Conservation (phyloP, 2,113 vertebrate genomes). For the Elephas maximus region DNA sequence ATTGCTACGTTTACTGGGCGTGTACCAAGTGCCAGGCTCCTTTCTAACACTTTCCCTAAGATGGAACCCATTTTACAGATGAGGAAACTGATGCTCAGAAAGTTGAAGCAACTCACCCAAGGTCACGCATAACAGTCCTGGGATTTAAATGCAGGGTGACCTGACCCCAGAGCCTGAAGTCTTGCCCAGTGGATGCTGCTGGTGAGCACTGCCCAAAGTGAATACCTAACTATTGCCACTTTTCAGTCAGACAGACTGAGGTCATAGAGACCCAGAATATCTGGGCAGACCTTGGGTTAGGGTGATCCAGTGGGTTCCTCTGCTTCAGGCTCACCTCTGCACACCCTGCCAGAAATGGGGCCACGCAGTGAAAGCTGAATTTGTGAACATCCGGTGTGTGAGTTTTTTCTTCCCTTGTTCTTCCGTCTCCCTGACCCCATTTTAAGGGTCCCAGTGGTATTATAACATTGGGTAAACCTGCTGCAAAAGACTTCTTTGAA, state of each 20-base stretch:
- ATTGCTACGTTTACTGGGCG: fast-evolving
- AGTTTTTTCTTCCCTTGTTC: background rate
- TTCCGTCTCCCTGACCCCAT: background rate
- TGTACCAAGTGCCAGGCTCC: background rate
- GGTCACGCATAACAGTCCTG: background rate
- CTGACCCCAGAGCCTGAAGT: background rate
- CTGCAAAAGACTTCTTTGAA: too few species aligned
- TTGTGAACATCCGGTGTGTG: too few species aligned
- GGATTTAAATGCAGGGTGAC: background rate
- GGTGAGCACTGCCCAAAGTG: fast-evolving
- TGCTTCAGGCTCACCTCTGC: background rate
- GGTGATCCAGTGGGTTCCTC: background rate
- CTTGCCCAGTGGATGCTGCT: fast-evolving
- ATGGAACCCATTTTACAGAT: background rate
- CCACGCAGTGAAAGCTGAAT: background rate
- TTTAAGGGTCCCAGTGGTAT: background rate
- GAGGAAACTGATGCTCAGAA: background rate
- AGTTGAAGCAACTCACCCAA: background rate
- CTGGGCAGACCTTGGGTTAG: background rate
- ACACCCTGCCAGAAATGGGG: background rate
- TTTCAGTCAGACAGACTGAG: background rate
- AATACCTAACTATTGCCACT: too few species aligned
- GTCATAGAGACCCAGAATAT: background rate
- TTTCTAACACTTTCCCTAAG: background rate
- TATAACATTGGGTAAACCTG: background rate